Conservation (phyloP, 1,140 invertebrate species). For the Zaprionus vittiger region DNA sequence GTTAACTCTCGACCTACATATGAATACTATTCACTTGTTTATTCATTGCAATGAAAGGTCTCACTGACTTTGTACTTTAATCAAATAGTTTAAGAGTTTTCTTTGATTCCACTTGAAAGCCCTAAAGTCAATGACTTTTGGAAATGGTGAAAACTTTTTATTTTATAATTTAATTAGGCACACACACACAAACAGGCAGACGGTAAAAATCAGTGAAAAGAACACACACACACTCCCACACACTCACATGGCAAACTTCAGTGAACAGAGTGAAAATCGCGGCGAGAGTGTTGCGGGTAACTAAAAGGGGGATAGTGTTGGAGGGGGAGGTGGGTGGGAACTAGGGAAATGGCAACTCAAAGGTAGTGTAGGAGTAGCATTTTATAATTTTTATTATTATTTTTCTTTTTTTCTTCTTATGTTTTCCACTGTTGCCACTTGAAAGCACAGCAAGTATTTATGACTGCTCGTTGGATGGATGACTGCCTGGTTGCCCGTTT, state of each 20-base stretch:
- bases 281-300: background rate
- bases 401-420: conserved; percentile 36
- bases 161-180: conserved; percentile 75
- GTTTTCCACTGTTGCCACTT: conserved; percentile 66
- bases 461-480: conserved; percentile 63
- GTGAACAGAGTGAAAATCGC: conserved; percentile 40
- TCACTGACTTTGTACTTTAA: background rate
- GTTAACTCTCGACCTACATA: background rate
- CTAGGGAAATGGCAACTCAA: conserved; percentile 53
- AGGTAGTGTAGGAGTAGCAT: conserved; percentile 66
- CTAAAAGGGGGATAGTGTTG: background rate
- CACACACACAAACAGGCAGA: conserved; percentile 51
- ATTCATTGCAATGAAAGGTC: background rate
- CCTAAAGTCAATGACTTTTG: conserved; percentile 71
- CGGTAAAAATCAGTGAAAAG: conserved; percentile 65
- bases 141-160: conserved; percentile 47
- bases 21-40: background rate
- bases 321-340: background rate
- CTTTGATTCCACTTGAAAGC: conserved; percentile 31
- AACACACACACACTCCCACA: conserved; percentile 42
- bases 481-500: conserved; percentile 37
- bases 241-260: conserved; percentile 36
- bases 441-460: conserved; percentile 81
- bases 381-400: conserved; percentile 70
- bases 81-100: conserved; percentile 13